Percentiles rank a stretch among this genome's conserved stretches.
Evolutionary conservation across 2,797 vertebrate species (phyloP).

Genomic region (Cyprinella venusta): DNA sequence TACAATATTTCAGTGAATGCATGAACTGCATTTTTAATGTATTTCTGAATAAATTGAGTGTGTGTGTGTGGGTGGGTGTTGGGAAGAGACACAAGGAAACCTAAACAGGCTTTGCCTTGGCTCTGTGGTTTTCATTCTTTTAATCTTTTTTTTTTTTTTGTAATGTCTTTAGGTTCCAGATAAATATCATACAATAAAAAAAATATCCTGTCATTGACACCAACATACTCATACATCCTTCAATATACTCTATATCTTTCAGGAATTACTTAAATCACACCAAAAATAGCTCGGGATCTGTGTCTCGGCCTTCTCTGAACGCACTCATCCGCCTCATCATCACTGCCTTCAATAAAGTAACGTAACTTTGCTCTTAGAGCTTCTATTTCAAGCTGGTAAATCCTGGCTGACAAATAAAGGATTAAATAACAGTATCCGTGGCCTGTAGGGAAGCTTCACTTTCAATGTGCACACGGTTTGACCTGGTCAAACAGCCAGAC

Average conservation of each 20-base stretch:
- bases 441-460: slow-evolving; percentile 31
- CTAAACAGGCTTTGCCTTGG: not conserved
- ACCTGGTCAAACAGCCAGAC: slow-evolving; percentile 52
- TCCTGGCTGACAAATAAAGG: slow-evolving; percentile 55
- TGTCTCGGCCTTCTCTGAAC: slow-evolving; percentile 27
- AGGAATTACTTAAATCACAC: slow-evolving; percentile 27
- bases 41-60: not conserved
- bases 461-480: slow-evolving; percentile 40
- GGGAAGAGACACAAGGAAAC: too few species aligned
- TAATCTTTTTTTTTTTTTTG: not conserved
- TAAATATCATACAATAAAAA: not conserved
- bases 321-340: slow-evolving; percentile 18
- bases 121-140: not conserved
- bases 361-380: slow-evolving; percentile 43
- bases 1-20: not conserved
- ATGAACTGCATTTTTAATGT: not conserved
- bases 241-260: not conserved
- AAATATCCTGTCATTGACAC: not conserved
- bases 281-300: slow-evolving; percentile 54
- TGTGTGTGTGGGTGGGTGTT: not conserved
- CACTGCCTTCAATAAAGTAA: slow-evolving; percentile 44
- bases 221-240: not conserved
- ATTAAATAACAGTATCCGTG: slow-evolving; percentile 52
- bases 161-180: not conserved
- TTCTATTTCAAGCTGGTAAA: slow-evolving; percentile 66